Evolutionary conservation across 2,113 vertebrate species (phyloP).

Genomic region (Heptranchias perlo): DNA sequence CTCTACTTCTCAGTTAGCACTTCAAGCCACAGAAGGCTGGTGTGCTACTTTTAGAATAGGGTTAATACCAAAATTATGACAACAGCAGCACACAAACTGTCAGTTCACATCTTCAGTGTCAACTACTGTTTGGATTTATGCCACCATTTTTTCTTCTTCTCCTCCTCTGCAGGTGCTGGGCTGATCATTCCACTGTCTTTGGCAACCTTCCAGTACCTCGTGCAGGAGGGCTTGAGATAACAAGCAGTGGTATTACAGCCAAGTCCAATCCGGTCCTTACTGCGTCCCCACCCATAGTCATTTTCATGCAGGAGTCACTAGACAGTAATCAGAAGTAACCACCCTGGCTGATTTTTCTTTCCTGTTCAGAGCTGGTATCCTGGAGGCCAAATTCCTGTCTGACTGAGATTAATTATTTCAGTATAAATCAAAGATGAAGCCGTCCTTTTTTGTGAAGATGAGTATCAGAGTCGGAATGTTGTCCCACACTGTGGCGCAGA

Average conservation of each 20-base stretch:
- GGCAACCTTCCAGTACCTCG: background rate
- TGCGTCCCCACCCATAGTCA: too few relatives aligned
- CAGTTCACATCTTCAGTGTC: background rate
- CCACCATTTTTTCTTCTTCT: background rate
- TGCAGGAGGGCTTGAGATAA: background rate
- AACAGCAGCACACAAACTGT: background rate
- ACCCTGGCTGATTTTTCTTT: too few relatives aligned
- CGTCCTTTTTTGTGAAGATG: too few relatives aligned
- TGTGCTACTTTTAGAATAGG: conserved; percentile 19
- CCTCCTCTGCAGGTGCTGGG: background rate
- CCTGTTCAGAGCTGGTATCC: too few relatives aligned
- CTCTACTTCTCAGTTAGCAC: background rate
- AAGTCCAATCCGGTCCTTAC: background rate
- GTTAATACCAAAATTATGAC: background rate
- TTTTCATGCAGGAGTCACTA: too few relatives aligned
- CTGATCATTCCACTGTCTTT: background rate
- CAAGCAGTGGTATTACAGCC: background rate
- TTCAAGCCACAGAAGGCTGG: background rate
- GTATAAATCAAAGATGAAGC: too few relatives aligned
- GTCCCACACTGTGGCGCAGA: too few relatives aligned
- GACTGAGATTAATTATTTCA: too few relatives aligned
- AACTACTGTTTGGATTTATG: background rate
- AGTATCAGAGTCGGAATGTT: too few relatives aligned
- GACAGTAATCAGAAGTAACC: too few relatives aligned
- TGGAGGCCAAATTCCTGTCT: too few relatives aligned